These are phyloP conservation scores for Sinocyclocheilus anshuiensis DNA, from an alignment of 2,113 vertebrate genomes.

Conservation along the genomic window DNA sequence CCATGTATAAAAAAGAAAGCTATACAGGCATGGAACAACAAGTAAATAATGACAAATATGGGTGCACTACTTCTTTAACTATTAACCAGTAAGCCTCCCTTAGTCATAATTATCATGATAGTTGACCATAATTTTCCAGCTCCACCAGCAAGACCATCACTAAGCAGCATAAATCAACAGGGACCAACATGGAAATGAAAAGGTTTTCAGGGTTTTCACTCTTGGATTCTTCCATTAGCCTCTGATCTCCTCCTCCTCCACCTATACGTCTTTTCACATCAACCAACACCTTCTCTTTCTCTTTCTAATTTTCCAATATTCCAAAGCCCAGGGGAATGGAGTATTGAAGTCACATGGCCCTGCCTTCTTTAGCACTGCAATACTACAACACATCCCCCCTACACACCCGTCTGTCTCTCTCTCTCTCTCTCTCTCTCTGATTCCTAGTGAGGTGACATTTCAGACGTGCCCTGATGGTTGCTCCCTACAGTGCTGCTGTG, in stretches of 20 bases:
- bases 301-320: slow-evolving; percentile 49
- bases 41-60: neutral
- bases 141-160: neutral
- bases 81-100: neutral
- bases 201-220: neutral
- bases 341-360: slow-evolving; percentile 43
- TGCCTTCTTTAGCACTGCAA: slow-evolving; percentile 40
- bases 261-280: slow-evolving; percentile 33
- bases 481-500: slow-evolving; percentile 72
- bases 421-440: slow-evolving; percentile 21
- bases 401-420: neutral
- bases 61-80: neutral
- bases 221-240: neutral
- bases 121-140: neutral
- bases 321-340: slow-evolving; percentile 45
- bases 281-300: slow-evolving; percentile 7
- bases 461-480: slow-evolving; percentile 69
- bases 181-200: neutral
- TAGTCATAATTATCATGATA: neutral
- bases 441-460: slow-evolving; percentile 73
- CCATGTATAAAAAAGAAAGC: neutral
- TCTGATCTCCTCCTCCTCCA: slow-evolving; percentile 8
- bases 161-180: neutral
- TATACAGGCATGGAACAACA: neutral
- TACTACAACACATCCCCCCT: slow-evolving; percentile 20